Conservation (phyloP, 2,888 invertebrate genomes). For the Tholera decimalis region DNA sequence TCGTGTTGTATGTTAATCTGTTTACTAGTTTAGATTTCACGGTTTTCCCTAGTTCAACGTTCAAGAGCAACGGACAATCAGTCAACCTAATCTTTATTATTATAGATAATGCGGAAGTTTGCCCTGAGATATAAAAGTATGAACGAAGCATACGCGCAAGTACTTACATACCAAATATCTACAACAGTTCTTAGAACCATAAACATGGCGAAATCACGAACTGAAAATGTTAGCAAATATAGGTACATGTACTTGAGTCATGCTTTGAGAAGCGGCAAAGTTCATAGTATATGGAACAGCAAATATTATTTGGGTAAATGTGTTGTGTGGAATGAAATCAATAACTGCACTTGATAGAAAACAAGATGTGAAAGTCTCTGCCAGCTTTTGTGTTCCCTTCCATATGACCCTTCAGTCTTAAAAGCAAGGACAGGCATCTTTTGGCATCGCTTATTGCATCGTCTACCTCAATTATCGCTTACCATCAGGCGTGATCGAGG, state of each 20-base stretch:
- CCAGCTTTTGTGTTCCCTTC: too few species aligned
- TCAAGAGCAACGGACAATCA: constrained; percentile 19
- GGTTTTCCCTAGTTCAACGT: constrained; percentile 7
- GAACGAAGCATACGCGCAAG: neutral
- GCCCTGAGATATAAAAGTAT: constrained; percentile 5
- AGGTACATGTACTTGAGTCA: too few species aligned
- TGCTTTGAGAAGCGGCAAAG: constrained; percentile 10
- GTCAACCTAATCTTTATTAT: constrained; percentile 43
- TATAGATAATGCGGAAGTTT: constrained; percentile 49
- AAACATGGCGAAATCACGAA: constrained; percentile 7
- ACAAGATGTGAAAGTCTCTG: too few species aligned
- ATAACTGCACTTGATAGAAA: too few species aligned
- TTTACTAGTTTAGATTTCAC: neutral
- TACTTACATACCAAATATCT: constrained; percentile 21
- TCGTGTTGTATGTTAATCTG: neutral
- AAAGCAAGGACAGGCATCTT: too few species aligned
- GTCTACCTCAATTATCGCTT: too few species aligned
- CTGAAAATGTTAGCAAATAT: constrained; percentile 15
- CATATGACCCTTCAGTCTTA: too few species aligned
- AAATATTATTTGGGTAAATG: neutral
- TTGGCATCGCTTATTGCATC: too few species aligned
- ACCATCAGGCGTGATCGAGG: too few species aligned
- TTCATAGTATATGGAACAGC: neutral
- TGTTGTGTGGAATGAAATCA: neutral
- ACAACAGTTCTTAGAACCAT: constrained; percentile 9